Evolutionary conservation across 2,888 invertebrate genomes (phyloP), one percentile per base, ranked within the genome.

Genomic region (Rhagium mordax): DNA sequence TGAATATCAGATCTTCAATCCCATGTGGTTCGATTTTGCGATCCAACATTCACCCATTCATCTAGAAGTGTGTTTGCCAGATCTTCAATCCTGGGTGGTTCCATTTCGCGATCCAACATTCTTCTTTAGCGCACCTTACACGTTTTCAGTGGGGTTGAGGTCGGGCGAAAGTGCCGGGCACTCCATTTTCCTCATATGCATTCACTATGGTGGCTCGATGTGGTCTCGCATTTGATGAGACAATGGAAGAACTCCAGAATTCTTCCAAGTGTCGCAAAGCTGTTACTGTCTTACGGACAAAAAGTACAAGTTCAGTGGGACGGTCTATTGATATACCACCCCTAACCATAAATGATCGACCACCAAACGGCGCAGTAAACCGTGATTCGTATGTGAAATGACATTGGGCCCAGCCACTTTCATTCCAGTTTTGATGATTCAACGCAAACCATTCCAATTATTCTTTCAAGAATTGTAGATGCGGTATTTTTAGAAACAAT

Each of bases 361-460:
- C 47, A 47, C 47, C 47, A n/a, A 47, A n/a, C 3, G 47, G 47
- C 10, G 47, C 51, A 51, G 51, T 10, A 51, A 51, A 51, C 51
- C 51, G 51, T 51, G 51, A 51, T 16, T 51, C 51, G 51, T 18
- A 7, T 51, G 51, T 51, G 51, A 51, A 51, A 51, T 10, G 51
- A 51, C 51, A 51, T 51, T 51, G 51, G 18, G 51, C 16, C 51
- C 51, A 51, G 51, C 16, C 51, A 51, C 16, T 51, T 51, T 2
- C 51, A 51, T 47, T 47, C 47, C 47, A 47, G 47, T 47, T 47
- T 47, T 47, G 47, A 47, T 5, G 47, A 47, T 47, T 47, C 47
- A 47, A 47, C 3, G 47, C 47, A 47, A 47, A 47, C 47, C 47
- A 47, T n/a, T 47, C 47, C 47, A 47, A 47, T 47, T 47, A 47